Conservation (phyloP, 1,140 invertebrate genomes). For the Doryteuthis pealeii region DNA sequence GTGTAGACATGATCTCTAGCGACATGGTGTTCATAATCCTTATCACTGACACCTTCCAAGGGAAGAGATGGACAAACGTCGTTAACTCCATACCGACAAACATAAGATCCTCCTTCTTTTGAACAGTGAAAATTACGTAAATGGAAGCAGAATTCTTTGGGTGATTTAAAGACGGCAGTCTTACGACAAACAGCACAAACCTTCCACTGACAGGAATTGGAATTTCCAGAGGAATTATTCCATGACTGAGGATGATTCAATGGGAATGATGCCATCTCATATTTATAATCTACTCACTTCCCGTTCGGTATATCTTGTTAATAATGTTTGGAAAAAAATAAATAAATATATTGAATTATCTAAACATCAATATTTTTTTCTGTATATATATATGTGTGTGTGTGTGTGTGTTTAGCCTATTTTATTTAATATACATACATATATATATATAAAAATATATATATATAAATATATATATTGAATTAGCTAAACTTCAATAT, state of each 20-base stretch:
- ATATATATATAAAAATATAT: no score
- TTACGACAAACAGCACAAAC: conserved; percentile 43
- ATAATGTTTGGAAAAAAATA: no score
- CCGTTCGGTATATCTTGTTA: no score
- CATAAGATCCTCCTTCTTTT: conserved; percentile 83
- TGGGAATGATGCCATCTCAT: neutral
- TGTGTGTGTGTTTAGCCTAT: no score
- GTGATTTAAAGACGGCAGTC: conserved; percentile 46
- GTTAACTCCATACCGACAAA: conserved; percentile 88
- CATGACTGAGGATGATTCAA: conserved; percentile 18
- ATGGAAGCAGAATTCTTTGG: conserved; percentile 68
- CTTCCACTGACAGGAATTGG: conserved; percentile 38
- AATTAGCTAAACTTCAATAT: no score
- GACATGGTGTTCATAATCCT: conserved; percentile 86
- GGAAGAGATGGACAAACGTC: conserved; percentile 82
- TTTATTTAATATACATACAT: no score
- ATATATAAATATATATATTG: no score
- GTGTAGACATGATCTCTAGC: conserved; percentile 72
- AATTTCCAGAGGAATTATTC: conserved; percentile 16
- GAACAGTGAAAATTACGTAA: conserved; percentile 80
- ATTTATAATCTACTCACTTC: no score
- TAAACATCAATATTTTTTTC: no score
- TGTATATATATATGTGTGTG: no score
- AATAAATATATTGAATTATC: no score
- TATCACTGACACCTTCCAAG: conserved; percentile 83